phyloP scores from a whole-genome alignment of 2,888 invertebrate genomes.

The Epinotia ramella region DNA sequence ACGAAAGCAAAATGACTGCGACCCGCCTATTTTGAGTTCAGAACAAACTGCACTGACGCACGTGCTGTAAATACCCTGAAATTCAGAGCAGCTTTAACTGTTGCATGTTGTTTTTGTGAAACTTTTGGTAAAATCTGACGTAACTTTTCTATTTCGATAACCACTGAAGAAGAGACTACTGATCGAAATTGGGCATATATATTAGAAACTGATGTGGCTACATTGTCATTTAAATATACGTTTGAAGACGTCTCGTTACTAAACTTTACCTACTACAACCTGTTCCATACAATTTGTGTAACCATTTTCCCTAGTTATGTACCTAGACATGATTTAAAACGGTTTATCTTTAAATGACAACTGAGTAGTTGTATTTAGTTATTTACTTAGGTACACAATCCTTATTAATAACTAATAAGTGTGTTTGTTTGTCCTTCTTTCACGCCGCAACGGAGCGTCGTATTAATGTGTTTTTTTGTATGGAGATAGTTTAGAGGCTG shows the following conservation, averaged over 20 bases:
- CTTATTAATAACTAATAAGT: no score
- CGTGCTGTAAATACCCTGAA: conserved; percentile 32
- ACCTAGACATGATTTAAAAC: background rate
- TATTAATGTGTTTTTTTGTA: no score
- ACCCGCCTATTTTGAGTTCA: conserved; percentile 15
- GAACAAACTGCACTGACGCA: conserved; percentile 21
- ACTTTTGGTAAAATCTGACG: conserved; percentile 20
- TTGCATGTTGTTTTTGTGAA: conserved; percentile 22
- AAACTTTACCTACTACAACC: background rate
- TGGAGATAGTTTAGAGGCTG: no score
- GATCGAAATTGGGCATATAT: conserved; percentile 6
- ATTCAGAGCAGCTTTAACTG: conserved; percentile 2
- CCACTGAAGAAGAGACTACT: background rate
- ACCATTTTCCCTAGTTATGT: background rate
- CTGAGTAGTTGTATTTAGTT: background rate
- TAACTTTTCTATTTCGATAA: conserved; percentile 15
- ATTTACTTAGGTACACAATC: background rate
- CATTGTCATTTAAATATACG: conserved; percentile 4
- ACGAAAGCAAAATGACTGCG: background rate
- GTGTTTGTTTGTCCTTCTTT: no score
- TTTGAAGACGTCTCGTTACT: background rate
- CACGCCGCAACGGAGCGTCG: no score
- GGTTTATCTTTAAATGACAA: background rate
- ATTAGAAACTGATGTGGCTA: background rate
- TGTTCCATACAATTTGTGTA: background rate